Conservation (phyloP, 2,797 vertebrate species). For the Tamandua tetradactyla region DNA sequence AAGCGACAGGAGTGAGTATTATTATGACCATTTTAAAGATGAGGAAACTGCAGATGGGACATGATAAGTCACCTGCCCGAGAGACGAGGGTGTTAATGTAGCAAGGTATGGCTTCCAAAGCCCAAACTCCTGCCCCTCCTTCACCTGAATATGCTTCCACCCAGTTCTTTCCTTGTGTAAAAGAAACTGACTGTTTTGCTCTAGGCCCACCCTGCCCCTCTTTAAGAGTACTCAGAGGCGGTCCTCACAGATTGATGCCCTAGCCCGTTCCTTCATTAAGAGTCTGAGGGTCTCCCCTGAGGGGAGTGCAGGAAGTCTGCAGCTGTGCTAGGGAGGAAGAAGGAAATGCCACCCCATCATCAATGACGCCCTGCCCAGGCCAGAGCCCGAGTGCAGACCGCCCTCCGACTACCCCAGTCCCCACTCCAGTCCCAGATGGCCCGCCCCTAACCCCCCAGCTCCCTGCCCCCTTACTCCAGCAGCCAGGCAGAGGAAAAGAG, state of each 20-base stretch:
- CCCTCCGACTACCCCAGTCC: rapidly evolving
- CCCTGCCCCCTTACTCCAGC: too few relatives aligned
- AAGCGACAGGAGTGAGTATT: neutral
- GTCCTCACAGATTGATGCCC: neutral
- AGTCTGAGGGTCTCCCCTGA: neutral
- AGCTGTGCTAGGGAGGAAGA: rapidly evolving
- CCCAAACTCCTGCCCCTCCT: neutral
- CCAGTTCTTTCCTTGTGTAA: neutral
- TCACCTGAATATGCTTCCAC: neutral
- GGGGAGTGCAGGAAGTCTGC: neutral
- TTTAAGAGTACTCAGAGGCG: neutral
- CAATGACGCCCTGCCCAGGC: rapidly evolving
- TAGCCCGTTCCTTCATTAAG: neutral
- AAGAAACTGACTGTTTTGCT: neutral
- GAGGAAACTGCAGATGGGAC: too few relatives aligned
- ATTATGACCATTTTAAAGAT: too few relatives aligned
- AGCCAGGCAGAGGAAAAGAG: rapidly evolving
- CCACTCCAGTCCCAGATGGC: rapidly evolving
- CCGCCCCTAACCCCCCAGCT: too few relatives aligned
- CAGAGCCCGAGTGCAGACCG: neutral
- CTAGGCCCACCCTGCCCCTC: neutral
- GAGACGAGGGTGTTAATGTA: neutral
- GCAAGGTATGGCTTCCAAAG: neutral
- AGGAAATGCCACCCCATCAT: rapidly evolving
- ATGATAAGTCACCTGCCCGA: neutral